Conservation (phyloP, 2,888 invertebrate genomes). For the Pimpla rufipes region DNA sequence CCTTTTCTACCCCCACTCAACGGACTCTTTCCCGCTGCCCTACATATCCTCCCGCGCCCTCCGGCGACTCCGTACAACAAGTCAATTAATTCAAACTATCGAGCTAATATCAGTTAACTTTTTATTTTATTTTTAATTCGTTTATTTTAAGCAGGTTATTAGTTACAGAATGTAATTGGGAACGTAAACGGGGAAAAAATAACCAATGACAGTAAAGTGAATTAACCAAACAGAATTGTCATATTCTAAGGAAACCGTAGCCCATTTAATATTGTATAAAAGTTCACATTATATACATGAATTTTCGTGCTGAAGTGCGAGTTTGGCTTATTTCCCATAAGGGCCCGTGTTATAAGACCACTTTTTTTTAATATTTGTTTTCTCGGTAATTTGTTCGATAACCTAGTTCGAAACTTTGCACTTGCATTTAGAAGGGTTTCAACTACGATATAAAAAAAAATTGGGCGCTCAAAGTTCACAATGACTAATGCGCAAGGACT, state of each 20-base stretch:
- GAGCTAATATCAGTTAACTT: conserved; percentile 14
- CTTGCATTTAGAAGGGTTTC: background rate
- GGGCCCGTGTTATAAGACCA: background rate
- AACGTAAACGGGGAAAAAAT: no score
- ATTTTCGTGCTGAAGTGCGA: conserved; percentile 17
- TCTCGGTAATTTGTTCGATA: conserved; percentile 19
- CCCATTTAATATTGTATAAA: conserved; percentile 3
- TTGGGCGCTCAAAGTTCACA: conserved; percentile 17
- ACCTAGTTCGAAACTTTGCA: conserved; percentile 8
- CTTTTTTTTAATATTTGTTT: conserved; percentile 20
- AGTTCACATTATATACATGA: conserved; percentile 1
- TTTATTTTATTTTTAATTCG: no score
- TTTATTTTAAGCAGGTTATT: no score
- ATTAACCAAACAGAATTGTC: background rate
- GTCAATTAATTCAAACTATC: conserved; percentile 1
- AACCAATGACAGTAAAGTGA: no score
- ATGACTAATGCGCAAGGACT: conserved; percentile 24
- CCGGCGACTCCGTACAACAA: background rate
- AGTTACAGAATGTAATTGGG: no score
- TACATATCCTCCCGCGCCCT: background rate
- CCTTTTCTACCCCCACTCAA: conserved; percentile 7
- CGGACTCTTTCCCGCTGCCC: background rate
- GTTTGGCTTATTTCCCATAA: conserved; percentile 1
- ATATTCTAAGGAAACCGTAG: conserved; percentile 20
- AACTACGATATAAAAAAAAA: conserved; percentile 3